These are phyloP conservation scores for Myripristis jacobus DNA, from an alignment of 2,797 vertebrate genomes.

Conservation along the genomic window DNA sequence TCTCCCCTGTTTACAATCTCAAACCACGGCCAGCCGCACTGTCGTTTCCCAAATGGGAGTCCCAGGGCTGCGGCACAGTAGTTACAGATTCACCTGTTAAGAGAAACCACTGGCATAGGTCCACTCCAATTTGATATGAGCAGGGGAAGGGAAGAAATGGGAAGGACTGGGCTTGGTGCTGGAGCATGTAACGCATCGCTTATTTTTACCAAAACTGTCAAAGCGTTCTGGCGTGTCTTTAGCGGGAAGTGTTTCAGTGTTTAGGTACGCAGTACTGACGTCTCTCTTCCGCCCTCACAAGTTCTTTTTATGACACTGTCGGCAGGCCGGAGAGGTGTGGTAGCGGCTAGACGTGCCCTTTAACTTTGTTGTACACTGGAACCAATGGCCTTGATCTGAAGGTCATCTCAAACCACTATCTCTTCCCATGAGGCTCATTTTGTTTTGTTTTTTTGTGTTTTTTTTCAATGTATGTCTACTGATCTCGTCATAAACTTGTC, in stretches of 20 bases:
- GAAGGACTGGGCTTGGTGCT: constrained; percentile 16
- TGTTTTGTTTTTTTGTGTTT: no score
- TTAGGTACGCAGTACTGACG: constrained; percentile 40
- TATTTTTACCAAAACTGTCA: constrained; percentile 61
- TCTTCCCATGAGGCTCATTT: constrained; percentile 48
- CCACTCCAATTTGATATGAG: constrained; percentile 23
- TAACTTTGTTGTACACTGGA: constrained; percentile 78
- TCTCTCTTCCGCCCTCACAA: constrained; percentile 48
- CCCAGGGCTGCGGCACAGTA: constrained; percentile 1
- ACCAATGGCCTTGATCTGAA: constrained; percentile 61
- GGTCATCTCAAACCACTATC: constrained; percentile 70
- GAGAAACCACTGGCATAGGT: constrained; percentile 40
- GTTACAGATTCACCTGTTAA: constrained; percentile 45
- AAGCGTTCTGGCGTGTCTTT: constrained; percentile 62
- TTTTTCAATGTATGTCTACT: constrained; percentile 63
- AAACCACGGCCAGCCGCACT: constrained; percentile 26
- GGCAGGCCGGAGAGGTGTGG: constrained; percentile 44
- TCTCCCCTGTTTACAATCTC: constrained; percentile 33
- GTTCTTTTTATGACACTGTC: constrained; percentile 30
- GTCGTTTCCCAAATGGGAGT: constrained; percentile 30
- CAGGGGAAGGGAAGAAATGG: constrained; percentile 2
- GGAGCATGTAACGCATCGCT: constrained; percentile 39
- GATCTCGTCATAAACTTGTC: constrained; percentile 65
- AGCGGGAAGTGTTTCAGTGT: constrained; percentile 48
- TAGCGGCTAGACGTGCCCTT: constrained; percentile 52